phyloP scores from a whole-genome alignment of 2,113 vertebrate species.

The Oryzias celebensis region DNA sequence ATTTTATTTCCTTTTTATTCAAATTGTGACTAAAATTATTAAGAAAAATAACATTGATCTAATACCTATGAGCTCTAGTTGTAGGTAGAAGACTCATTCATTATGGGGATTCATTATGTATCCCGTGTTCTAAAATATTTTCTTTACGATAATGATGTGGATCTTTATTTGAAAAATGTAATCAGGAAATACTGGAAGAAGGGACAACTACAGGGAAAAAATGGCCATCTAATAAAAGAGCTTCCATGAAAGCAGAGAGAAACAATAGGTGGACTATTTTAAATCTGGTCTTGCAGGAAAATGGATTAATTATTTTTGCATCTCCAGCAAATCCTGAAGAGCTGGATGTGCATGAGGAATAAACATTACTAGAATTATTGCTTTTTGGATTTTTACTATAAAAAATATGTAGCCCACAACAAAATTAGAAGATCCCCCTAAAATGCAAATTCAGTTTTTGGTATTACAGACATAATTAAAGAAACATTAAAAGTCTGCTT shows the following conservation, averaged over 20 bases:
- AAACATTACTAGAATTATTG: conserved; percentile 39
- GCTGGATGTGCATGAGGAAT: conserved; percentile 23
- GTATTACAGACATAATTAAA: conserved; percentile 17
- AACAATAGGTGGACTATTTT: conserved; percentile 64
- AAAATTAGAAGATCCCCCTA: neutral
- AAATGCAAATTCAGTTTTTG: conserved; percentile 18
- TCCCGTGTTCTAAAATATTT: conserved; percentile 44
- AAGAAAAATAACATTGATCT: too few relatives aligned
- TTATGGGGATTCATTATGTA: conserved; percentile 43
- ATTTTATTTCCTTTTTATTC: too few relatives aligned
- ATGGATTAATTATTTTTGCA: conserved; percentile 39
- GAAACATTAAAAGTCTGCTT: conserved; percentile 19
- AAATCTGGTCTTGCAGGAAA: conserved; percentile 49
- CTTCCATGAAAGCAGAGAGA: conserved; percentile 37
- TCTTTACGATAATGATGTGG: conserved; percentile 41
- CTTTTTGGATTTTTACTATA: conserved; percentile 14
- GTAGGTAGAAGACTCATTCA: conserved; percentile 4
- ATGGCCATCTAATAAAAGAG: conserved; percentile 72
- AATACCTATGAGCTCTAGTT: conserved; percentile 7
- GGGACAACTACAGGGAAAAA: conserved; percentile 52
- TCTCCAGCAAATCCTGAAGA: conserved; percentile 16
- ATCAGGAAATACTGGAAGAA: conserved; percentile 75
- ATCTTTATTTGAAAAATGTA: conserved; percentile 55
- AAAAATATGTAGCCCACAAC: conserved; percentile 14
- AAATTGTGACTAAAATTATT: too few relatives aligned